Evolutionary conservation across 2,113 vertebrate species (phyloP), one percentile per base, ranked within the genome.

Genomic region (Meles meles): DNA sequence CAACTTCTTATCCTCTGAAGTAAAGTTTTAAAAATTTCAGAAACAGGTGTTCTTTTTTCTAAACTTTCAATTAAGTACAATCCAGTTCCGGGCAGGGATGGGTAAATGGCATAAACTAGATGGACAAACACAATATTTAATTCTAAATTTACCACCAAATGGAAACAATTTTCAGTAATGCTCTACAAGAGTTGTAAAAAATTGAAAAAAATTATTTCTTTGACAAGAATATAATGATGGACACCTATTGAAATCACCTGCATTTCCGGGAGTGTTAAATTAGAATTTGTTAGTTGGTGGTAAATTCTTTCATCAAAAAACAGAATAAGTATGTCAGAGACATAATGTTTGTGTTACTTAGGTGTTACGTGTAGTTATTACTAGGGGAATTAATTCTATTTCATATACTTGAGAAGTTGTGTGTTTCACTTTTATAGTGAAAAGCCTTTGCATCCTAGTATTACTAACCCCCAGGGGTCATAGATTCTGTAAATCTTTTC

Each of bases 1-100:
- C 96, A 98, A 96, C 29, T 97, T 98, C 98, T 98, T 96, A 94
- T 86, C 17, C 27, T 69, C 67, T 14, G 61, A 96, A 94, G 88
- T 91, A 97, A 94, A 57, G 52, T 47, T 89, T 69, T 0, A 63
- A 97, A 96, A 34, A 77, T 92, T 96, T 83, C 12, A 90, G 25
- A 97, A 98, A 55, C 89, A 98, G 79, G 67, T 97, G 37, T 94
- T 98, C 6, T 72, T 47, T 49, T 80, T 80, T n/a, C 15, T 59
- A 37, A 96, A 55, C 17, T 98, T 98, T 98, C 72, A 98, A 61
- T 96, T 90, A 97, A 95, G 52, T 5, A 96, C 81, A 85, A 59
- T 74, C 31, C 72, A 96, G 65, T 96, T 98, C 72, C 69, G 92
- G 31, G 34, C 85, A 89, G 61, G 72, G 91, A 27, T 21, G 6